A percentile compares a stretch with the other conserved stretches of the same genome.
Evolutionary conservation across 53 echinoderm and acorn worm genomes (phyloP).

Genomic region (Zoroaster sp.): DNA sequence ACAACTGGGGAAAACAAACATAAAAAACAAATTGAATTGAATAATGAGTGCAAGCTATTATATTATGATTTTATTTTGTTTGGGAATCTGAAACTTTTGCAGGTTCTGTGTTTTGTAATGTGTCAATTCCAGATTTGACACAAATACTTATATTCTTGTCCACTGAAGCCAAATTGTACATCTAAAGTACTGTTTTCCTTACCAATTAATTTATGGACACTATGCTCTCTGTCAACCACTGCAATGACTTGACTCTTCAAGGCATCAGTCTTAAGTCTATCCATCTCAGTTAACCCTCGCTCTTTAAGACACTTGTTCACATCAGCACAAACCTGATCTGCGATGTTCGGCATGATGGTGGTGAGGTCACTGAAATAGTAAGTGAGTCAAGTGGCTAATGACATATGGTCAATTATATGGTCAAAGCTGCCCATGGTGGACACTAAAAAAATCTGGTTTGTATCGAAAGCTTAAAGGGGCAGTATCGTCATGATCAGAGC

Average conservation of each 20-base stretch:
- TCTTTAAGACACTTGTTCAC: constrained; percentile 74
- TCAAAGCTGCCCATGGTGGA: no score
- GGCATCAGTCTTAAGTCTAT: constrained; percentile 46
- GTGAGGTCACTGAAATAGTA: constrained; percentile 60
- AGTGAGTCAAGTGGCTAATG: background rate
- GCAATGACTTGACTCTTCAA: constrained; percentile 83
- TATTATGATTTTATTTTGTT: no score
- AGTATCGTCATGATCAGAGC: no score
- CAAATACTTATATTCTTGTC: background rate
- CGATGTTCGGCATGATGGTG: constrained; percentile 69
- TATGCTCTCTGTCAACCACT: constrained; percentile 62
- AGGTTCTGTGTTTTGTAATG: no score
- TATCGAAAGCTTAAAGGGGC: no score
- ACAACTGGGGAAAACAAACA: no score
- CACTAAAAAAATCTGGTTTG: no score
- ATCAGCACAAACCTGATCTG: constrained; percentile 86
- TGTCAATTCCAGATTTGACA: no score
- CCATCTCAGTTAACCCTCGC: constrained; percentile 64
- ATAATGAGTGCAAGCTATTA: no score
- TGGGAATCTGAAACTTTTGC: no score
- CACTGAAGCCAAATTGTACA: background rate
- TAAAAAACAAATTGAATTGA: no score
- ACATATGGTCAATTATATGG: background rate
- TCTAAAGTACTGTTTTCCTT: constrained; percentile 47
- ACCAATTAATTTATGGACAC: constrained; percentile 85